These are phyloP conservation scores for Crotalus horridus DNA, from an alignment of 2,113 vertebrate species.

Conservation along the genomic window DNA sequence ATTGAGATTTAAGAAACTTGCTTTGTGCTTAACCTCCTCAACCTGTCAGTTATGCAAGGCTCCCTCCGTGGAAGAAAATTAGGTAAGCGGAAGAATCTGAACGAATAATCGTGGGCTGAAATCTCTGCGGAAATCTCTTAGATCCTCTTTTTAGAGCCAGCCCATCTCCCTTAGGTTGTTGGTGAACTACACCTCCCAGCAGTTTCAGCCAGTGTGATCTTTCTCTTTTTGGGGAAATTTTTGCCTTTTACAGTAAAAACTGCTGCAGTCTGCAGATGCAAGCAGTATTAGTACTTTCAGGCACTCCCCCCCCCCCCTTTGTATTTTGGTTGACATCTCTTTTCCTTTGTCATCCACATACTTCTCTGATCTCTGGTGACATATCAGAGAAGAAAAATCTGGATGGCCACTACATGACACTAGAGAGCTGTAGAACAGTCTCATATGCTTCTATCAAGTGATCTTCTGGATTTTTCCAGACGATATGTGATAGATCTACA, in stretches of 20 bases:
- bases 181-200: not conserved
- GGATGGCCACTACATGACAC: not conserved
- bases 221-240: not conserved
- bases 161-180: not conserved
- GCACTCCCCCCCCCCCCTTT: not conserved
- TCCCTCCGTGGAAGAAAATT: not conserved
- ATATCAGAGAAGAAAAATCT: not conserved
- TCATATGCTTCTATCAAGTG: not conserved
- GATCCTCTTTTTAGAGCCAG: not conserved
- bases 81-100: not conserved
- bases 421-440: not conserved
- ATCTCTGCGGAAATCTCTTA: not conserved
- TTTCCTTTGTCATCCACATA: not conserved
- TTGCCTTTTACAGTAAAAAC: not conserved
- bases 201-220: not conserved
- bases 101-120: not conserved
- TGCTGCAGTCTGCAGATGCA: no score
- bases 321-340: not conserved
- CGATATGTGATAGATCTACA: not conserved
- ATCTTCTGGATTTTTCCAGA: not conserved
- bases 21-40: not conserved
- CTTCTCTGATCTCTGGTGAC: not conserved
- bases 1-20: not conserved
- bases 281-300: not conserved
- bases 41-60: not conserved